A percentile compares a stretch with the other conserved stretches of the same genome.
Conservation (phyloP, 2,888 invertebrate species). For the Sarcophaga variegata region DNA sequence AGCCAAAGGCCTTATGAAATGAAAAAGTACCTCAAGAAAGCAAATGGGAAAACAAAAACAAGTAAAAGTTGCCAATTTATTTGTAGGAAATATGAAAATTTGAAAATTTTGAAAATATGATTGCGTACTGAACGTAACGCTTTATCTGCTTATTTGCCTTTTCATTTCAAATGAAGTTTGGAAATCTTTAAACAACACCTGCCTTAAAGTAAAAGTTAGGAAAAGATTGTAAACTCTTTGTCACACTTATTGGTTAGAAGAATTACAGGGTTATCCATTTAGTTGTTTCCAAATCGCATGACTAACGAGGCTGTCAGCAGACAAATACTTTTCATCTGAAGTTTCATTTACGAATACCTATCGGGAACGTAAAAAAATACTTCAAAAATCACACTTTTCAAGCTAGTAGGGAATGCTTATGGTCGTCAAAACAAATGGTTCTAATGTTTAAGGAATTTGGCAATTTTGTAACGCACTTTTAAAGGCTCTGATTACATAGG, state of each 20-base stretch:
- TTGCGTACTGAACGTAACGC: constrained; percentile 16
- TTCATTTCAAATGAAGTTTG: not conserved
- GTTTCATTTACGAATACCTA: too few relatives aligned
- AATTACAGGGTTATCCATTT: too few relatives aligned
- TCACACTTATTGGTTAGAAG: too few relatives aligned
- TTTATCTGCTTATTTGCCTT: constrained; percentile 7
- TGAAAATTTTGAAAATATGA: constrained; percentile 41
- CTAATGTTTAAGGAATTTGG: too few relatives aligned
- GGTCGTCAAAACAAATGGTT: too few relatives aligned
- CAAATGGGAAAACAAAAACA: constrained; percentile 10
- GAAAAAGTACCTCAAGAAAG: constrained; percentile 1
- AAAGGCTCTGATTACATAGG: too few relatives aligned
- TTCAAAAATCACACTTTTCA: too few relatives aligned
- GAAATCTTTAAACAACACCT: constrained; percentile 6
- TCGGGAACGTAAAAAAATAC: too few relatives aligned
- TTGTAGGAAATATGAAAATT: constrained; percentile 50
- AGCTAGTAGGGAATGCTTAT: fast-evolving
- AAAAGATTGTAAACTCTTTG: not conserved
- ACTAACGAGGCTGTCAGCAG: too few relatives aligned
- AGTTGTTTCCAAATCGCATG: too few relatives aligned
- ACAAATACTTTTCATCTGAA: too few relatives aligned
- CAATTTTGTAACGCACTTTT: too few relatives aligned
- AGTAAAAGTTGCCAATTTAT: constrained; percentile 41
- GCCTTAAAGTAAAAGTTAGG: not conserved
- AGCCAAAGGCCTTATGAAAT: not conserved